Evolutionary conservation across 2,888 invertebrate species (phyloP), one percentile per base, ranked within the genome.

Genomic region (Beris morrisii): DNA sequence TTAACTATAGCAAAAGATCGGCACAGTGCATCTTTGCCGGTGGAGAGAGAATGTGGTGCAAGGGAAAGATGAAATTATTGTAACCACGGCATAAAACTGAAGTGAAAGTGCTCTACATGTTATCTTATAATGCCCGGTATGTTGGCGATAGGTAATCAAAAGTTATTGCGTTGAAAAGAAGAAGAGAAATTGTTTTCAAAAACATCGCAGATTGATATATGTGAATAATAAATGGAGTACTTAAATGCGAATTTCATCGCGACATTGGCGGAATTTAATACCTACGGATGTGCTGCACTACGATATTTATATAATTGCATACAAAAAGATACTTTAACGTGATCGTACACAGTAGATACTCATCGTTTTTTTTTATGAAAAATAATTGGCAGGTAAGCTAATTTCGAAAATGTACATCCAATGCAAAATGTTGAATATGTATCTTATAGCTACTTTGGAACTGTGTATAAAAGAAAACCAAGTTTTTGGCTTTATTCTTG

Each of bases 31-130:
- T 38, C 38, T 38, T 38, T 7, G 38, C 38, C 38, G 38, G 38
- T 9, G 38, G 9, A 7, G 9, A 38, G 38, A 38, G 38, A 38
- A 38, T 38, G 38, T 38, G 38, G 54, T n/a, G 52, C 53, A 30
- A 54, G 54, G 64, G 45, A 64, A 54, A 64, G 53, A 64, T 64
- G 64, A 44, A 64, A 64, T 54, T 64, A 54, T 54, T 54, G 53
- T 45, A 44, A 45, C 54, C 64, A 15, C 54, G 11, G 44, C 54
- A 54, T 44, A 53, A 64, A 64, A 50, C 45, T 52, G 52, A 65
- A 65, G 65, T 65, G 65, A 65, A 65, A 65, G 65, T 65, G 65
- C 65, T 65, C 65, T 44, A 65, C 65, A 65, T 65, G 64, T 65
- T 57, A 65, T 65, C 13, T n/a, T 56, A 32, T 50, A 30, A 22